phyloP scores from a whole-genome alignment of 2,113 vertebrate genomes.

The Suricata suricatta region DNA sequence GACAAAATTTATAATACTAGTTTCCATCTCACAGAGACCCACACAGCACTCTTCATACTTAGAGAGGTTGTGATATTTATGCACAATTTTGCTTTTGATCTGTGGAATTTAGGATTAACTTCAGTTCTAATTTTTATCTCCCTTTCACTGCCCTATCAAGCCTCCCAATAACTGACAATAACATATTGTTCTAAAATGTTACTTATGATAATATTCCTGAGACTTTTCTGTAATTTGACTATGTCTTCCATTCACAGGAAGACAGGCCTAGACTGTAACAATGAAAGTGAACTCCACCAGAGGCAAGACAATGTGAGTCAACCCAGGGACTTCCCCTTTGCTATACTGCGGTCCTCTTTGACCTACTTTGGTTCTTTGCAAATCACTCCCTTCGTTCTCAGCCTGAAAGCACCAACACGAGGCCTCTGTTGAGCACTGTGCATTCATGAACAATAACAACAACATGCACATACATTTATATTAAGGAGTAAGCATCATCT shows the following conservation, averaged over 20 bases:
- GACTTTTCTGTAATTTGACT: constrained; percentile 81
- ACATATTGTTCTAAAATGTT: constrained; percentile 65
- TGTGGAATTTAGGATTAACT: constrained; percentile 50
- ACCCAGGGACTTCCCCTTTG: constrained; percentile 80
- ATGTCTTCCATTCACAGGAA: constrained; percentile 82
- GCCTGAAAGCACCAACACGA: constrained; percentile 11
- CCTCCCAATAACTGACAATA: constrained; percentile 66
- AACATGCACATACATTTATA: neutral
- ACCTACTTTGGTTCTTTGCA: constrained; percentile 61
- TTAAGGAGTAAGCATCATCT: neutral
- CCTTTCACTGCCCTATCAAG: neutral
- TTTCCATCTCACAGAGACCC: neutral
- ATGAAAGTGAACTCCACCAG: constrained; percentile 82
- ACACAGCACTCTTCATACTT: neutral
- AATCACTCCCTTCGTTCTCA: neutral
- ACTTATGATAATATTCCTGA: constrained; percentile 57
- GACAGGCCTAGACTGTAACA: constrained; percentile 78
- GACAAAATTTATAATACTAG: constrained; percentile 23
- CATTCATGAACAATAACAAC: neutral
- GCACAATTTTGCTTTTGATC: constrained; percentile 52
- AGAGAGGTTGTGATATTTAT: constrained; percentile 41
- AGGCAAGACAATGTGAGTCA: constrained; percentile 75
- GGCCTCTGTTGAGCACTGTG: neutral
- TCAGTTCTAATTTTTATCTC: constrained; percentile 57
- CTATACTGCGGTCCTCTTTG: constrained; percentile 41